Base-by-base conservation (phyloP, 1,140 invertebrate genomes). In the Sycobia sp. region DNA sequence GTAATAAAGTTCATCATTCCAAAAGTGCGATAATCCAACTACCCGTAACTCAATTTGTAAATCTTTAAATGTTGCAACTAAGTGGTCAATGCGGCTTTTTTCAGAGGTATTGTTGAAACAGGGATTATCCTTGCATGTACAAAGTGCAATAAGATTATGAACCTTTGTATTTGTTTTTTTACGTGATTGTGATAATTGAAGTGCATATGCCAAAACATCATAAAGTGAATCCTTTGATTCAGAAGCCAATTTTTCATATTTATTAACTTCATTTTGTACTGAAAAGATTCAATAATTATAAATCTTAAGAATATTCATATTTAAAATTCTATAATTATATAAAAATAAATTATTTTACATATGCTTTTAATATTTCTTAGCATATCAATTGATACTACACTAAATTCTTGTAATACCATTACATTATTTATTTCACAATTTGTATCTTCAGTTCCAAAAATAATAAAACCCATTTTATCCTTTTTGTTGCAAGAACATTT, bases 101-200 rank as follows among this genome's bases (percentile, higher is more conserved):
- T 65, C 46, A 25, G 7, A 8, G 34, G 23, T 0, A 29, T 25
- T 16, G 14, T 58, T 16, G 13, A 5, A 9, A 20, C 23, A 29
- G 25, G 55, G 62, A 34, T 65, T 44, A 54, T 53, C 55, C 9
- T 58, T 27, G 11, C n/a, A 53, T 7, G 62, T 64, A 29, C 54
- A 65, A 9, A 65, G 29, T 29, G 56, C 14, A n/a, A 65, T 50
- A 20, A 51, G 44, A n/a, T 49, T 43, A 27, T 16, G 8, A 20
- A 9, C 18, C 23, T 49, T 56, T 14, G 11, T 18, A 10, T 41
- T 57, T 34, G 32, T 41, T 18, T 56, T 47, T 41, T 23, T 11
- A 51, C 44, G 25, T 25, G 38, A 3, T 4, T 18, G 0, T 53
- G 29, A 4, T 32, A n/a, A n/a, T 11, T 46, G 39, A 27, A 51